phyloP scores from a whole-genome alignment of 2,888 invertebrate genomes.

The Microctonus brassicae region DNA sequence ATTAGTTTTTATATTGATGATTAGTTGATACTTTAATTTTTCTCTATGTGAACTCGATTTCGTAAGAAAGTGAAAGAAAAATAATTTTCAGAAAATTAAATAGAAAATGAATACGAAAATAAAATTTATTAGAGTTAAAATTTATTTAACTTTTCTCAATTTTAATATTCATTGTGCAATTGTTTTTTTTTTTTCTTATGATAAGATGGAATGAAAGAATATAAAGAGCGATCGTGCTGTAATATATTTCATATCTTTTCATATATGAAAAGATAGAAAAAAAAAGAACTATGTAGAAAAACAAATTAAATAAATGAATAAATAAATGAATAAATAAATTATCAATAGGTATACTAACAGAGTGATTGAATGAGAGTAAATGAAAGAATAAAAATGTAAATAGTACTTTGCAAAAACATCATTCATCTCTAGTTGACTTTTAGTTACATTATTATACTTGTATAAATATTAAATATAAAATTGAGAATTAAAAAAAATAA shows the following conservation, averaged over 20 bases:
- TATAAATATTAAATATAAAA: background rate
- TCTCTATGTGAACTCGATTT: background rate
- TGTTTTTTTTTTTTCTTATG: constrained; percentile 22
- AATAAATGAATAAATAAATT: constrained; percentile 22
- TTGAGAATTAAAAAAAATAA: background rate
- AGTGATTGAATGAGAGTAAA: constrained; percentile 26
- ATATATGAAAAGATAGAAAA: background rate
- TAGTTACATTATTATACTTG: constrained; percentile 3
- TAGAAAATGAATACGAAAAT: background rate
- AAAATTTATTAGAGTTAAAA: background rate
- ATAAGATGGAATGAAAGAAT: background rate
- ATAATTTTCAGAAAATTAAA: background rate
- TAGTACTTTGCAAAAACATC: constrained; percentile 13
- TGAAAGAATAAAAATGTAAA: constrained; percentile 23
- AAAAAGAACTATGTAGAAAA: constrained; percentile 7
- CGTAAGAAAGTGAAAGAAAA: background rate
- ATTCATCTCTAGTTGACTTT: constrained; percentile 17
- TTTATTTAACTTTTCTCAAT: background rate
- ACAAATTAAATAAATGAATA: constrained; percentile 14
- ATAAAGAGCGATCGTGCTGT: constrained; percentile 15
- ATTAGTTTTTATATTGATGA: constrained; percentile 24
- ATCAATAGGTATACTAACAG: too few species aligned
- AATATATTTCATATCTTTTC: constrained; percentile 30
- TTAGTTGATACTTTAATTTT: too few species aligned
- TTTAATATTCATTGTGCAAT: background rate